A percentile compares a stretch with the other conserved stretches of the same genome.
Conservation (phyloP, 1,140 invertebrate genomes). For the Orussus abietinus region DNA sequence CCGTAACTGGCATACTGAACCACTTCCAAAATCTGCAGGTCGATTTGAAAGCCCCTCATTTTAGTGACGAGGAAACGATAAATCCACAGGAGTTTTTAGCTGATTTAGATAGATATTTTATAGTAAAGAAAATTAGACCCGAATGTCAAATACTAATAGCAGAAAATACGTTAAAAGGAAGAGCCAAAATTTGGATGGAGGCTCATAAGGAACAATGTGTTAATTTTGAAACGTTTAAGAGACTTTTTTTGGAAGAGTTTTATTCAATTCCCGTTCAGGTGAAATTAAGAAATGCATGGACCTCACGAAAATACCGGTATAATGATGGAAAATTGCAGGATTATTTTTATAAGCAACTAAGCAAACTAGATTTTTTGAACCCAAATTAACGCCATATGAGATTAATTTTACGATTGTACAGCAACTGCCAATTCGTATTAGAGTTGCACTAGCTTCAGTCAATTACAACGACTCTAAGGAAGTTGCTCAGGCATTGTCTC, state of each 20-base stretch:
- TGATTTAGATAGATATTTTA: no score
- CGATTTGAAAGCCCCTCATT: no score
- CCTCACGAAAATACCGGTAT: background rate
- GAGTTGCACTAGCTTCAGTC: constrained; percentile 9
- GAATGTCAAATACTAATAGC: constrained; percentile 2
- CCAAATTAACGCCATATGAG: background rate
- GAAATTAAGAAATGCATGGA: background rate
- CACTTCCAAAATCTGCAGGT: no score
- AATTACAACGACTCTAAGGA: constrained; percentile 4
- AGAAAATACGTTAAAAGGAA: background rate
- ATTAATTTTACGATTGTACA: constrained; percentile 15
- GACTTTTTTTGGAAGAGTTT: background rate
- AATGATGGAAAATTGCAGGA: background rate
- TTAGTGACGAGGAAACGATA: no score
- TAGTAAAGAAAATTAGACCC: background rate
- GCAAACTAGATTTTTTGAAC: background rate
- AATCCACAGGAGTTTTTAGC: no score
- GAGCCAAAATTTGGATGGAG: background rate
- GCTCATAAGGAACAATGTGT: background rate
- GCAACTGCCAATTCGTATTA: constrained; percentile 14
- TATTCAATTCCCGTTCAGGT: constrained; percentile 2
- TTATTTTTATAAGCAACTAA: constrained; percentile 1
- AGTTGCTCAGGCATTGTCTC: constrained; percentile 8
- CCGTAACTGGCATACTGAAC: no score
- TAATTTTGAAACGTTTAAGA: background rate